These are phyloP conservation scores for Macrostomum lignano DNA, from an alignment of 1,140 invertebrate genomes.

Conservation along the genomic window DNA sequence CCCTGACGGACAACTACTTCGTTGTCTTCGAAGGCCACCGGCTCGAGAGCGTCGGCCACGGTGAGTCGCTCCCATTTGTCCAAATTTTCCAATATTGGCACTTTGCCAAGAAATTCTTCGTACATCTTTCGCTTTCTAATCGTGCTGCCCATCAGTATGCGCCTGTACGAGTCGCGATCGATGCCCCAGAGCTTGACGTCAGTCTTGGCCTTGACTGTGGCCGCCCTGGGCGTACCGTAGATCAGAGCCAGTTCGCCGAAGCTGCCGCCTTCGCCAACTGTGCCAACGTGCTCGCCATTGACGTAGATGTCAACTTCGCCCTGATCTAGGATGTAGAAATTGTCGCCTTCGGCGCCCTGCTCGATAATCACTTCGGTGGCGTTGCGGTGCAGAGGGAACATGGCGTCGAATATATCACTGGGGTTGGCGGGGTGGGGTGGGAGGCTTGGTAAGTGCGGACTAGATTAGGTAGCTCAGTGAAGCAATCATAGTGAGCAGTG, in stretches of 20 bases:
- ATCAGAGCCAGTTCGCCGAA: constrained; percentile 74
- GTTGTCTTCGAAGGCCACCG: constrained; percentile 57
- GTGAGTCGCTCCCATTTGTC: constrained; percentile 97
- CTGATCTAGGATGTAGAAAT: constrained; percentile 95
- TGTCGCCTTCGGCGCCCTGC: constrained; percentile 88
- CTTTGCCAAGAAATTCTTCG: constrained; percentile 84
- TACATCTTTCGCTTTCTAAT: constrained; percentile 97
- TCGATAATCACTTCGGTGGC: constrained; percentile 81
- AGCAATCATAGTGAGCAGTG: too few species aligned
- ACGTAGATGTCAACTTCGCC: constrained; percentile 68
- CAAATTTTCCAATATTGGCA: constrained; percentile 78
- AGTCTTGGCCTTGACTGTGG: constrained; percentile 37
- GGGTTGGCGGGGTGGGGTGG: too few species aligned
- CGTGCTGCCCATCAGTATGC: constrained; percentile 87
- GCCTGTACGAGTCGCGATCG: constrained; percentile 75
- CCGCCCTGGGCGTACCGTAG: constrained; percentile 80
- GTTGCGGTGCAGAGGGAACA: constrained; percentile 84
- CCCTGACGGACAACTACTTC: constrained; percentile 88
- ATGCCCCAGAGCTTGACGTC: constrained; percentile 47
- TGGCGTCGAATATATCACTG: constrained; percentile 53
- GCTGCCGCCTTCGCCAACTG: constrained; percentile 76
- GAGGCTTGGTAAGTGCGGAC: too few species aligned
- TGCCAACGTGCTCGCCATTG: constrained; percentile 51
- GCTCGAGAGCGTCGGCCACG: constrained; percentile 82
- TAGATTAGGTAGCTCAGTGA: too few species aligned